Evolutionary conservation across 1,140 invertebrate genomes (phyloP), one percentile per base, ranked within the genome.

Genomic region (Zophobas morio): DNA sequence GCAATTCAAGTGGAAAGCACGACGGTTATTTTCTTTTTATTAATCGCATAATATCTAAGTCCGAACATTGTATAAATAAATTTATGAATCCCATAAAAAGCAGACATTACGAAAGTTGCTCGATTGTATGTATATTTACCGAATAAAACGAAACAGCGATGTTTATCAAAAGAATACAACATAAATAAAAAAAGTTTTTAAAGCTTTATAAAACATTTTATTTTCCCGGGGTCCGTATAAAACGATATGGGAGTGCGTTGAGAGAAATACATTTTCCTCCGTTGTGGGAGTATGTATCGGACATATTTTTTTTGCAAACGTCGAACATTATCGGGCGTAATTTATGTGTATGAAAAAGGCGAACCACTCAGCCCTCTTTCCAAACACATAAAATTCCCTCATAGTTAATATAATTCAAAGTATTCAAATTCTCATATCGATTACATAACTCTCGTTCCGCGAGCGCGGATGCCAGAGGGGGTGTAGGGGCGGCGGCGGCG

Each of bases 371-470:
- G 57, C 5, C 57, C 57, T 33, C 2, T 6, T 6, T 35, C 33
- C 57, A 4, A 20, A 63, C 34, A 40, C 57, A 76, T 73, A 73
- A 78, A 74, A 57, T 74, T 36, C 51, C 71, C 56, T 57, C 70
- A 54, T 66, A 66, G 60, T 54, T 74, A 56, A 78, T 78, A 78
- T 72, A 78, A 78, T 78, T 78, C 72, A 71, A 78, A 78, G 60
- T 78, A 78, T 78, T 78, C 77, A 78, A 78, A 78, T 78, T 78
- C 77, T 78, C 77, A 71, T 78, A 78, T 78, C 77, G 77, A 78
- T 78, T 78, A 73, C 77, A 78, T 78, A 78, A 74, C 77, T 78
- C 63, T 66, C 46, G 74, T 49, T 63, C 63, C 46, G 74, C 42
- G 39, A 60, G 6, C 37, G 35, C 40, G 36, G 63, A 54, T 37